phyloP scores from a whole-genome alignment of 2,888 invertebrate genomes.

The Lamellibrachia columna region DNA sequence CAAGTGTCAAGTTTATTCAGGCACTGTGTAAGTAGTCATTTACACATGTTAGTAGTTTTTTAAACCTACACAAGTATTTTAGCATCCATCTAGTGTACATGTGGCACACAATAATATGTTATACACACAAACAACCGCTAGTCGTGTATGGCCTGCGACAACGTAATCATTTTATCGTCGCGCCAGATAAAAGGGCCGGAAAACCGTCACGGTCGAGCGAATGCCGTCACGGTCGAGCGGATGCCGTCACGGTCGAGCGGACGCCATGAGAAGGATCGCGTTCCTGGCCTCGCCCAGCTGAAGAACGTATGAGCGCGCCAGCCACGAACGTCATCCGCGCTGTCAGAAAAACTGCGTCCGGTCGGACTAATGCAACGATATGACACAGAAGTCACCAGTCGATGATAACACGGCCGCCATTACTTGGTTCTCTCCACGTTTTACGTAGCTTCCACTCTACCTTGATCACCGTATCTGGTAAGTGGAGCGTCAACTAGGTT shows the following conservation, averaged over 20 bases:
- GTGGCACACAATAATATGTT: not conserved
- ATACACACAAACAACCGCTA: not conserved
- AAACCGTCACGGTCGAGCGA: not conserved
- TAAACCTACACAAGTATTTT: no score
- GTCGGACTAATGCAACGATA: not conserved
- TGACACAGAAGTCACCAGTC: not conserved
- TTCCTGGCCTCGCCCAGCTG: not conserved
- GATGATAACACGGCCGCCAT: not conserved
- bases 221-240: no score
- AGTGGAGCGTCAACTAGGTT: not conserved
- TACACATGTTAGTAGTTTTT: no score
- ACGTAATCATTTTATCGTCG: not conserved
- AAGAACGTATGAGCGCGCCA: not conserved
- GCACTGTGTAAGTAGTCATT: no score
- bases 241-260: not conserved
- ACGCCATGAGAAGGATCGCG: not conserved
- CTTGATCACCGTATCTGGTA: not conserved
- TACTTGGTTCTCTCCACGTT: not conserved
- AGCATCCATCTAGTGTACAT: no score
- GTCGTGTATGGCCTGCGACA: not conserved
- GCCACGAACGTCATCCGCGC: constrained; percentile 7
- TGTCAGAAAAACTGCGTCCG: constrained; percentile 3
- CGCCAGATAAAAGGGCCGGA: not conserved
- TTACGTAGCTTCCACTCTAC: not conserved
- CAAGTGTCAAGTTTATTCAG: no score